Conservation (phyloP, 2,113 vertebrate genomes). For the Ceyx cyanopectus region DNA sequence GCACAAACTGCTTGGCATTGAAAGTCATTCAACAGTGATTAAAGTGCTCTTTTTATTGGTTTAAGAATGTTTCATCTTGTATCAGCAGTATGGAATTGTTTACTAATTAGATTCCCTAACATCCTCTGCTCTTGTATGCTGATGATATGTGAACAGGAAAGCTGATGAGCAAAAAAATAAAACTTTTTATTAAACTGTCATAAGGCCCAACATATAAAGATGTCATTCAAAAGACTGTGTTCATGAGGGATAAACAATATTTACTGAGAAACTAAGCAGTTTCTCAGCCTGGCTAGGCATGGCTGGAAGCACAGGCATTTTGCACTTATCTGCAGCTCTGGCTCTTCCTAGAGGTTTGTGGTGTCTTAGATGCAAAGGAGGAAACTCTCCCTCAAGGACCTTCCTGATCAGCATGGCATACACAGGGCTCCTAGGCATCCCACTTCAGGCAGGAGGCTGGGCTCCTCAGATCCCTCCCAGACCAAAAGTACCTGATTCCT, state of each 20-base stretch:
- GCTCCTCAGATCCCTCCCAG: not conserved
- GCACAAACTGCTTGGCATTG: conserved; percentile 61
- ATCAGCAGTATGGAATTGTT: conserved; percentile 67
- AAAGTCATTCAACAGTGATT: conserved; percentile 75
- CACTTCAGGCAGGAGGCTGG: not conserved
- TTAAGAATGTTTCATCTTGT: conserved; percentile 75
- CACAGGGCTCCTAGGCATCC: not conserved
- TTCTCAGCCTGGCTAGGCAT: not conserved
- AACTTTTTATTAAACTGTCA: conserved; percentile 54
- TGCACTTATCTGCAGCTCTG: not conserved
- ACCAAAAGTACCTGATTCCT: not conserved
- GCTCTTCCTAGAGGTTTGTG: not conserved
- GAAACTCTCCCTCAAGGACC: not conserved
- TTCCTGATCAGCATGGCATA: not conserved
- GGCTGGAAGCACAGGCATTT: not conserved
- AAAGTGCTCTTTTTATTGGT: conserved; percentile 71
- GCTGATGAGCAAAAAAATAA: conserved; percentile 60
- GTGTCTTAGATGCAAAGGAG: not conserved
- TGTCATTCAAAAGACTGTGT: conserved; percentile 32
- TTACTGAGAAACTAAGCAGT: not conserved
- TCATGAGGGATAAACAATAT: conserved; percentile 14
- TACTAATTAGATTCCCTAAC: conserved; percentile 76
- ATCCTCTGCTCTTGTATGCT: conserved; percentile 34
- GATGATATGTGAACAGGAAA: conserved; percentile 55
- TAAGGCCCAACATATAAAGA: conserved; percentile 46